Evolutionary conservation across 1,140 invertebrate species (phyloP).

Genomic region (Musca vetustissima): DNA sequence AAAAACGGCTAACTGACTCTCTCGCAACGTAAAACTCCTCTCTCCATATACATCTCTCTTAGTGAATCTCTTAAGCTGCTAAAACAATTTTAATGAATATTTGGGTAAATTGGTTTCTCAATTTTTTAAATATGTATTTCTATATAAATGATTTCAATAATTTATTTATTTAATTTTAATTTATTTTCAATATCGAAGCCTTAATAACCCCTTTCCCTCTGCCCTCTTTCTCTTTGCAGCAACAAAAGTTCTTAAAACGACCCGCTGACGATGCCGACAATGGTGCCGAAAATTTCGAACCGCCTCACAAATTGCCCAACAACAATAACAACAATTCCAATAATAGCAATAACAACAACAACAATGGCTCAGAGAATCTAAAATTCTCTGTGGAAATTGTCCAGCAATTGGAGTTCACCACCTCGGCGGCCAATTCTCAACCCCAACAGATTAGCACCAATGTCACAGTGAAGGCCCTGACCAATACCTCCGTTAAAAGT

Average conservation of each 20-base stretch:
- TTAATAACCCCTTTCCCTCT: background rate
- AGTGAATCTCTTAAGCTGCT: constrained; percentile 16
- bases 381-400: constrained; percentile 90
- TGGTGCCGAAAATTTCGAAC: constrained; percentile 65
- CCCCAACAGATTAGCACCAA: constrained; percentile 90
- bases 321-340: constrained; percentile 60
- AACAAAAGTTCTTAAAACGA: constrained; percentile 80
- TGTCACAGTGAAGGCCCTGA: constrained; percentile 86
- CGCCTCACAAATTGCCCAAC: constrained; percentile 76
- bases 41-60: background rate
- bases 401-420: constrained; percentile 84
- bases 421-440: constrained; percentile 76
- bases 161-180: no score
- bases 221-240: constrained; percentile 64
- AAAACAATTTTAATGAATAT: constrained; percentile 49
- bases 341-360: constrained; percentile 46
- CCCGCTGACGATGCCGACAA: constrained; percentile 71
- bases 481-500: constrained; percentile 80
- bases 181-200: background rate
- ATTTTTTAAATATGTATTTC: background rate
- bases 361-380: constrained; percentile 60
- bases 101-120: constrained; percentile 43
- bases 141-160: background rate
- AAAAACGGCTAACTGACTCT: no score
- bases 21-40: background rate